A percentile compares a stretch with the other conserved stretches of the same genome.
Conservation (phyloP, 2,797 vertebrate genomes). For the Sebastolobus alascanus region DNA sequence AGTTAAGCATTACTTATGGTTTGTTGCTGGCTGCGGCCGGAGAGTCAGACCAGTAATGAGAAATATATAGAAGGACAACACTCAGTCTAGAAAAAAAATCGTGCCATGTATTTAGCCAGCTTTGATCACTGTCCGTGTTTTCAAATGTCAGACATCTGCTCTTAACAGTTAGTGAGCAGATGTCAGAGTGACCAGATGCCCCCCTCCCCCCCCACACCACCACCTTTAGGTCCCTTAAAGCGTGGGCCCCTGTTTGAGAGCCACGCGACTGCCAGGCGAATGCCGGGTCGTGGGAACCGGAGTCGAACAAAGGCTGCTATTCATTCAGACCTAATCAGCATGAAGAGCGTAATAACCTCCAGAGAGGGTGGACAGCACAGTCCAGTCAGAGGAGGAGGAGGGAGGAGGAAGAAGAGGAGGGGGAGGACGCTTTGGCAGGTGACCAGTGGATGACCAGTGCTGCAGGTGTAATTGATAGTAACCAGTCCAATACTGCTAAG, state of each 20-base stretch:
- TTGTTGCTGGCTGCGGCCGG: neutral
- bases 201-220: conserved; percentile 29
- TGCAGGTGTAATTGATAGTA: conserved; percentile 22
- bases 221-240: conserved; percentile 65
- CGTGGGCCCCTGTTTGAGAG: conserved; percentile 80
- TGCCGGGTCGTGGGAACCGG: conserved; percentile 92
- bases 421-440: conserved; percentile 42
- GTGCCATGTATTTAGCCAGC: neutral
- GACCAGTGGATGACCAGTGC: conserved; percentile 41
- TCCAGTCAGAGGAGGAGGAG: conserved; percentile 49
- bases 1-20: neutral
- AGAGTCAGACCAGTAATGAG: neutral
- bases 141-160: conserved; percentile 85
- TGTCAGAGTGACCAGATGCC: conserved; percentile 88
- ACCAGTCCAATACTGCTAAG: neutral
- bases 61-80: neutral
- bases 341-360: conserved; percentile 89
- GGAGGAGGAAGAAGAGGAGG: conserved; percentile 15
- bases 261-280: conserved; percentile 89
- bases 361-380: conserved; percentile 77
- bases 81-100: neutral
- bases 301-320: conserved; percentile 88
- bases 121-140: conserved; percentile 67
- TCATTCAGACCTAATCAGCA: conserved; percentile 90
- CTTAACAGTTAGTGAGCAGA: conserved; percentile 83